These are phyloP conservation scores for Sceloporus undulatus DNA, from an alignment of 2,113 vertebrate genomes.

Conservation along the genomic window DNA sequence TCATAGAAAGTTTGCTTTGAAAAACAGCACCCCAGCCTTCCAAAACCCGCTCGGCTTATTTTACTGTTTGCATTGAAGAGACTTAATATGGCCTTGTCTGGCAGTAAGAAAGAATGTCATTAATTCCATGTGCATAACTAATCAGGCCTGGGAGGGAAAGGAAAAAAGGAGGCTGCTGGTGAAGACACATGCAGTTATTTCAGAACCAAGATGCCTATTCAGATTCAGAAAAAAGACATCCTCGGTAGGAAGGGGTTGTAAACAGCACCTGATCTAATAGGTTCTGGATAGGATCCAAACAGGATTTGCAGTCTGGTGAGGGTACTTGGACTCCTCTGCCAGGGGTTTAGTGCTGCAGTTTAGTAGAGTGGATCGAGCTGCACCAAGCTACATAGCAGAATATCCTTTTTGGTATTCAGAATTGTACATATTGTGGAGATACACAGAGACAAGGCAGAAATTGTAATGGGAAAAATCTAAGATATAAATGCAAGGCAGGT, in stretches of 20 bases:
- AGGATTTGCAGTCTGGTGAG: background rate
- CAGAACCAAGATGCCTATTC: constrained; percentile 24
- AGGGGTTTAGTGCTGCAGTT: too few species aligned
- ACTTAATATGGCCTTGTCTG: constrained; percentile 12
- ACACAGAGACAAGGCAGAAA: background rate
- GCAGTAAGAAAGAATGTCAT: constrained; percentile 22
- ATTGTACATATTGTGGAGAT: too few species aligned
- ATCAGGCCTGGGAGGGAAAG: background rate
- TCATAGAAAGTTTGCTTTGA: background rate
- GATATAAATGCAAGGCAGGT: background rate
- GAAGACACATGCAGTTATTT: constrained; percentile 21
- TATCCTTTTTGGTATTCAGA: too few species aligned
- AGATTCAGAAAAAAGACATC: background rate
- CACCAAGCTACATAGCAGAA: too few species aligned
- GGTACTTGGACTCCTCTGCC: too few species aligned
- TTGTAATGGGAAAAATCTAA: background rate
- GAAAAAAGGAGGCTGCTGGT: background rate
- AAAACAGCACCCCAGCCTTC: constrained; percentile 11
- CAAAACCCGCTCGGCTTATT: background rate
- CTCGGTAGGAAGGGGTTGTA: background rate
- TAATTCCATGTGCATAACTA: constrained; percentile 12
- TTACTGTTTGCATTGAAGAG: background rate
- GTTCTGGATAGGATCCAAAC: background rate
- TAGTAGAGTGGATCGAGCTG: too few species aligned
- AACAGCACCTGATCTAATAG: background rate